Evolutionary conservation across 2,113 vertebrate species (phyloP), one percentile per base, ranked within the genome.

Genomic region (Alexandromys fortis): DNA sequence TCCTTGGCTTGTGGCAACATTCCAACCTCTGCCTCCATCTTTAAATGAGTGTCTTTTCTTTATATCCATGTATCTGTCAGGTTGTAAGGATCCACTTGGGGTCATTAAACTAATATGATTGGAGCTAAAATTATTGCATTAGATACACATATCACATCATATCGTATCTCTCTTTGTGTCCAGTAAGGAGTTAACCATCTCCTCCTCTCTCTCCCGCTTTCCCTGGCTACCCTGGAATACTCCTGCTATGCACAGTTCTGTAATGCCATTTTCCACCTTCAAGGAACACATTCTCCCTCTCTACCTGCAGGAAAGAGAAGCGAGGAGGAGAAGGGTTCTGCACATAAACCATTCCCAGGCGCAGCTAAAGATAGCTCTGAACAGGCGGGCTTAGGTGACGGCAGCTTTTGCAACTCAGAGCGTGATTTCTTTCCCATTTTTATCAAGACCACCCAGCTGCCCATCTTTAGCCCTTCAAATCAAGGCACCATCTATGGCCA

Each of bases 281-380:
- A 65, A 65, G 52, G 38, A 87, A 75, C 87, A 92, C 65, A 94
- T 67, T 75, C 47, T 90, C 55, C 92, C 67, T 4, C 0, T 92
- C 93, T 96, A 94, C 89, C 92, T 90, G 79, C 12, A 88, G 86
- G 68, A 35, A 86, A 93, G 90, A 93, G 26, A 86, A 96, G 67
- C 49, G 52, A 89, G 52, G 58, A 45, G 94, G 58, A 93, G 79
- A 95, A 96, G 94, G 76, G 85, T 97, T 94, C 89, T 86, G 47
- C 82, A 89, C 81, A 90, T 91, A 97, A 94, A 96, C 68, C 73
- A 38, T 97, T 95, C 96, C 96, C 55, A 1, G 78, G 85, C 24
- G 26, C 47, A 78, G 91, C 96, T 96, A 96, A 97, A 97, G 95
- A 97, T 98, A 96, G 91, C 86, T 92, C 81, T 58, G 79, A 97